phyloP scores from a whole-genome alignment of 2,113 vertebrate genomes.

The Colius striatus region DNA sequence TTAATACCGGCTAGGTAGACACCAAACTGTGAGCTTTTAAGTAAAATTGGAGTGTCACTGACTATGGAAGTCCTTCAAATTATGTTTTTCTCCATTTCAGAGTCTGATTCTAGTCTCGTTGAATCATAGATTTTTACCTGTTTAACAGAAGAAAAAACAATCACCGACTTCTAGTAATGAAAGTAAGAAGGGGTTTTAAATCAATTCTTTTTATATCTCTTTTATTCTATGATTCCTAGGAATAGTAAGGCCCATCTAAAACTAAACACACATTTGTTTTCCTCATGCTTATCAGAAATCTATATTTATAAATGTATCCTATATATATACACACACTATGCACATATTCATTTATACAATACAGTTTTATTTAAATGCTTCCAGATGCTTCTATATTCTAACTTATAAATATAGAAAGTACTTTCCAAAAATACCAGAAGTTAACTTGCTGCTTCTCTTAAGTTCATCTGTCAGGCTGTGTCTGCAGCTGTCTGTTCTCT shows the following conservation, averaged over 20 bases:
- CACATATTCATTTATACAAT: background rate
- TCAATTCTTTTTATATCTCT: background rate
- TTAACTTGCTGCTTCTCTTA: background rate
- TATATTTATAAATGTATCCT: background rate
- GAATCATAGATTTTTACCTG: background rate
- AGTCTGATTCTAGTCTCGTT: background rate
- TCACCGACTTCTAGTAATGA: background rate
- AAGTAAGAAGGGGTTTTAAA: background rate
- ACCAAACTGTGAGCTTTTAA: background rate
- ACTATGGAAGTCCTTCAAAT: background rate
- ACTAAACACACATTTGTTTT: background rate
- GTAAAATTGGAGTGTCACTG: background rate
- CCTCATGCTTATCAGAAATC: background rate
- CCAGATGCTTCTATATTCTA: background rate
- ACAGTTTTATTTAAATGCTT: background rate
- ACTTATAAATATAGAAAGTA: background rate
- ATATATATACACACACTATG: background rate
- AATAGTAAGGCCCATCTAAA: background rate
- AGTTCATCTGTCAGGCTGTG: background rate
- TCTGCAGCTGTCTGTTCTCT: conserved; percentile 23
- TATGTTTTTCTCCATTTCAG: background rate
- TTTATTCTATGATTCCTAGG: background rate
- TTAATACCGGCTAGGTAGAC: background rate
- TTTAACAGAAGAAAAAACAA: background rate
- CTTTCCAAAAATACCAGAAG: background rate